These are phyloP conservation scores for Meloidogyne floridensis DNA, from an alignment of 1,140 invertebrate genomes.

Conservation along the genomic window DNA sequence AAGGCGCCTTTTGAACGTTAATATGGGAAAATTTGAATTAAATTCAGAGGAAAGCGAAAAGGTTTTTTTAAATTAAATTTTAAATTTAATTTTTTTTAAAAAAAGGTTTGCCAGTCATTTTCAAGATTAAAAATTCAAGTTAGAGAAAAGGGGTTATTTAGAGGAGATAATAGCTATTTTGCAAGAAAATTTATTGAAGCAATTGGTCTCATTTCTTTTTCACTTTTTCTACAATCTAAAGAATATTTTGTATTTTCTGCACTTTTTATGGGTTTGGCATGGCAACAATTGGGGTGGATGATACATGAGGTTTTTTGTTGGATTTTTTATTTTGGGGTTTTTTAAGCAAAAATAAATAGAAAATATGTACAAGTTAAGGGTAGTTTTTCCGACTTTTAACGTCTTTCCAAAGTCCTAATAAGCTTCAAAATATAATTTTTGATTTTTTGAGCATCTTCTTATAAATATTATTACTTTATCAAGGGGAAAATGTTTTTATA, in stretches of 20 bases:
- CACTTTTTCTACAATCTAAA: constrained; percentile 55
- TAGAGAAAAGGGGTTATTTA: constrained; percentile 52
- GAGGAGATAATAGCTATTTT: constrained; percentile 54
- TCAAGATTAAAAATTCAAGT: constrained; percentile 40
- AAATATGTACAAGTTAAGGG: too few species aligned
- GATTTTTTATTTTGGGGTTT: not conserved
- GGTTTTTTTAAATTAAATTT: not conserved
- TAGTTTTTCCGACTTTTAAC: too few species aligned
- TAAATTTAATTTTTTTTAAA: not conserved
- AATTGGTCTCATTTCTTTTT: constrained; percentile 50
- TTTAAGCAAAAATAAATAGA: too few species aligned
- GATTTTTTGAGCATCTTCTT: too few species aligned
- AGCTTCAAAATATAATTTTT: too few species aligned
- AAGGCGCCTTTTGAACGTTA: not conserved
- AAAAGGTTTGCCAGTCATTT: constrained; percentile 25
- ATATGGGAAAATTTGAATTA: not conserved
- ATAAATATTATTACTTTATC: too few species aligned
- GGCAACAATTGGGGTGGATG: constrained; percentile 64
- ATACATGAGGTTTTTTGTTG: constrained; percentile 52
- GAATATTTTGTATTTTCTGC: constrained; percentile 56
- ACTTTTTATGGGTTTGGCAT: constrained; percentile 62
- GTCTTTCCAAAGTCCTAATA: too few species aligned
- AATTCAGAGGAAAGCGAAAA: not conserved
- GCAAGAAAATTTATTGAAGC: constrained; percentile 56
- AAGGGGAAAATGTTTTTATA: too few species aligned